Evolutionary conservation across 2,797 vertebrate genomes (phyloP), one percentile per base, ranked within the genome.

Genomic region (Natrix natrix): DNA sequence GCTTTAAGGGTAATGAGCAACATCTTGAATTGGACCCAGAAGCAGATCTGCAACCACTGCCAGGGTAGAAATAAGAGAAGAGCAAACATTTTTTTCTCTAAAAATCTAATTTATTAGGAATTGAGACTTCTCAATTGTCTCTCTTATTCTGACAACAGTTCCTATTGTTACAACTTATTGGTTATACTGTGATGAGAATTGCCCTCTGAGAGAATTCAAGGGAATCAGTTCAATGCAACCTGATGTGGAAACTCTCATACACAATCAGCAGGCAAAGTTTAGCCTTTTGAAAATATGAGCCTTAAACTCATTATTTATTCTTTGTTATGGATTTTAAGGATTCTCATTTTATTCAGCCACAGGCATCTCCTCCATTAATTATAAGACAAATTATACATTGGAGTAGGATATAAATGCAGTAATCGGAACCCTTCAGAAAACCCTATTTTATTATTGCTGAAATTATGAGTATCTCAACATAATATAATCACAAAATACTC

Each of bases 401-500:
- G 90, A 94, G 93, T 93, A 95, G 92, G 63, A 78, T 83, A 91
- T 24, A 88, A 93, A 89, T 55, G 32, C 22, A 83, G 6, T 57
- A 89, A 83, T 91, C 48, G 83, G 69, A 88, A 88, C 90, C 87
- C 92, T 90, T 90, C 20, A 32, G 20, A 94, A 93, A 87, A 13
- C 20, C 32, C 83, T 55, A 66, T 59, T 92, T 95, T 96, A 91
- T 95, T 55, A 91, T 95, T 92, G 63, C 90, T 95, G 94, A 95
- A 94, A 63, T 91, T 92, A 95, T 94, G 94, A 95, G 90, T 90
- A 93, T 94, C 94, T 93, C 91, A 94, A 52, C 69, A 11, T 89
- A 90, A 74, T 54, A 61, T 94, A 94, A 96, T 94, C 93, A 95
- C 20, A 94, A 96, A 96, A 89, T 66, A 93, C 87, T 48, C 22